Evolutionary conservation across 2,113 vertebrate species (phyloP).

Genomic region (Xiphorhynchus elegans): DNA sequence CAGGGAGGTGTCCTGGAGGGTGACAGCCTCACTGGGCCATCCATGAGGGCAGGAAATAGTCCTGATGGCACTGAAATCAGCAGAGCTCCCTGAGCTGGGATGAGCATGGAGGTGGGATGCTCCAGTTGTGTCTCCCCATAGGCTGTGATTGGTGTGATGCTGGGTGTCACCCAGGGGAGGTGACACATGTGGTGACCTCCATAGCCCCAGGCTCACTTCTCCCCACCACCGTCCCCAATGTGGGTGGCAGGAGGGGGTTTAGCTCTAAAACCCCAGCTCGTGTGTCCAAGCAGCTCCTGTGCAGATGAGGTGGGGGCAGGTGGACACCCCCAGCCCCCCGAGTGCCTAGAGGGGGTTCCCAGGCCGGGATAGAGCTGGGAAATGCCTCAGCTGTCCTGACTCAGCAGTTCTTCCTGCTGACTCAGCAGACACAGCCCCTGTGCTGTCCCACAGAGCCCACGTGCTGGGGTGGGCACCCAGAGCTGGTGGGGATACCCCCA

Average conservation of each 20-base stretch:
- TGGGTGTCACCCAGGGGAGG: background rate
- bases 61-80: background rate
- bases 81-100: background rate
- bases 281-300: background rate
- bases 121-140: background rate
- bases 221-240: rapidly evolving
- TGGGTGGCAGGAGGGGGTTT: background rate
- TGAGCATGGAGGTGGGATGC: background rate
- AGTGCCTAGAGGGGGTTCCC: background rate
- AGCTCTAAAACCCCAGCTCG: rapidly evolving
- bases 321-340: background rate
- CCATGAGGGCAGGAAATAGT: background rate
- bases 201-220: background rate
- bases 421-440: background rate
- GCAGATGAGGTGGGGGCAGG: background rate
- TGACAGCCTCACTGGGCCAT: background rate
- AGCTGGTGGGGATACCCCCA: background rate
- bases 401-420: slow-evolving; percentile 18
- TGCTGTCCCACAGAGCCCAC: rapidly evolving
- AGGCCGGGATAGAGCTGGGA: background rate
- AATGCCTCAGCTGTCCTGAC: background rate
- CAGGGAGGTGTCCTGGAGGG: background rate
- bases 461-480: background rate
- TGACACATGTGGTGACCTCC: background rate
- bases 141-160: background rate